Evolutionary conservation across 2,797 vertebrate genomes (phyloP), one percentile per base, ranked within the genome.

Genomic region (Hypotaenidia philippensis): DNA sequence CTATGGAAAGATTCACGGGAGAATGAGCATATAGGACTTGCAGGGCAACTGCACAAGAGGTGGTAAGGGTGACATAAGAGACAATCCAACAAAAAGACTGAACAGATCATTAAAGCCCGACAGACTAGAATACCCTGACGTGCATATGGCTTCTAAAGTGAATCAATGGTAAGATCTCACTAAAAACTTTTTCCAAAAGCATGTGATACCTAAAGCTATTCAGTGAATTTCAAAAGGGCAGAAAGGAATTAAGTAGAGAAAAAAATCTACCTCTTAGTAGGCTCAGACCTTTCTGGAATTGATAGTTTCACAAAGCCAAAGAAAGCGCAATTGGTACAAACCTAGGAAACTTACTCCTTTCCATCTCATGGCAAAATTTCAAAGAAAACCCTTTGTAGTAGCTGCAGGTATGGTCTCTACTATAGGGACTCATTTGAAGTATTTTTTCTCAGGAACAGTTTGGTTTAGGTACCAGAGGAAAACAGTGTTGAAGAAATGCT

Each of bases 381-480:
- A 63, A 80, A 83, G 34, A 21, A 18, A 75, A 45, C 9, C 9
- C 27, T 23, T 85, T 55, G 47, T 72, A 82, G 38, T 49, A 79
- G 27, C 76, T 82, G 45, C 41, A 86, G 17, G 55, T 72, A 82
- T 4, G 14, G 8, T 40, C 71, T 25, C 9, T 44, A 36, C 15
- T 5, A 19, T 59, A 69, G 57, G 23, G 25, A 75, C 69, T 78
- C 12, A 77, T 53, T 80, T 8, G 2, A 64, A 38, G 10, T 34
- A 34, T 64, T 93, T 95, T 45, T 66, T 61, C 64, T 87, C 18
- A 70, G 23, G 16, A 95, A 74, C 17, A 68, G 16, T 56, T 21
- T 27, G 27, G 50, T 84, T 86, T 38, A 83, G 59, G 10, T 34
- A 78, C 34, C 12, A 82, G 53, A 57, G 13, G 44, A 77, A 64